phyloP scores from a whole-genome alignment of 2,113 vertebrate genomes.

The Bubo bubo region DNA sequence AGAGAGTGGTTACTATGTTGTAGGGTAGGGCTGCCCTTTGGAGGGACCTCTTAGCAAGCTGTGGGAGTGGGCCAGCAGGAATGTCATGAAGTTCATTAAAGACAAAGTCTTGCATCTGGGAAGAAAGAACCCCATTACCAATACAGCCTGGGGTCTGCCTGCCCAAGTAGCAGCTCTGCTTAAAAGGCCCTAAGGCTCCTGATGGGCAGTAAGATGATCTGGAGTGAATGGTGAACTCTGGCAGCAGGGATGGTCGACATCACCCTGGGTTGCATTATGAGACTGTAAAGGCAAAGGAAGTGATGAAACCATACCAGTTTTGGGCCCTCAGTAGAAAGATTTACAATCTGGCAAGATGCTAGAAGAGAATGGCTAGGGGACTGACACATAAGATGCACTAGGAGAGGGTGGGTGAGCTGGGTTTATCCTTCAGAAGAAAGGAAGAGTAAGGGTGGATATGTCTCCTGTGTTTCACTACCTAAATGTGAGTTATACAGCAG shows the following conservation, averaged over 20 bases:
- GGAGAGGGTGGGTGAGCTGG: not conserved
- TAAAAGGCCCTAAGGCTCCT: not conserved
- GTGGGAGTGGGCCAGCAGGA: not conserved
- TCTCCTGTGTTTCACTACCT: not conserved
- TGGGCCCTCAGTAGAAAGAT: not conserved
- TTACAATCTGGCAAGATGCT: not conserved
- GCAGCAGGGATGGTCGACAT: not conserved
- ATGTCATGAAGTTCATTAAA: not conserved
- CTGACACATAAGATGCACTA: fast-evolving
- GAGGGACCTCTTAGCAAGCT: not conserved
- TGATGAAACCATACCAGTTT: not conserved
- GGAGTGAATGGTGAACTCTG: not conserved
- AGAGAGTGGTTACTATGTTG: not conserved
- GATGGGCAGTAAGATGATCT: not conserved
- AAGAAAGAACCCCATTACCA: not conserved
- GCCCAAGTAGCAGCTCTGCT: not conserved
- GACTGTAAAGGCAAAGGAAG: not conserved
- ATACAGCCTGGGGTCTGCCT: not conserved
- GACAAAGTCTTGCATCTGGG: not conserved
- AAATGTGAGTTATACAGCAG: not conserved
- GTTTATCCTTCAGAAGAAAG: not conserved
- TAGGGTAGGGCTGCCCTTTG: not conserved
- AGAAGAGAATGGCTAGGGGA: not conserved
- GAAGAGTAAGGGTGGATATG: not conserved
- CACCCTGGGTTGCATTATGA: not conserved